Conservation (phyloP, 2,797 vertebrate genomes). For the Oryzias dopingdopingensis region DNA sequence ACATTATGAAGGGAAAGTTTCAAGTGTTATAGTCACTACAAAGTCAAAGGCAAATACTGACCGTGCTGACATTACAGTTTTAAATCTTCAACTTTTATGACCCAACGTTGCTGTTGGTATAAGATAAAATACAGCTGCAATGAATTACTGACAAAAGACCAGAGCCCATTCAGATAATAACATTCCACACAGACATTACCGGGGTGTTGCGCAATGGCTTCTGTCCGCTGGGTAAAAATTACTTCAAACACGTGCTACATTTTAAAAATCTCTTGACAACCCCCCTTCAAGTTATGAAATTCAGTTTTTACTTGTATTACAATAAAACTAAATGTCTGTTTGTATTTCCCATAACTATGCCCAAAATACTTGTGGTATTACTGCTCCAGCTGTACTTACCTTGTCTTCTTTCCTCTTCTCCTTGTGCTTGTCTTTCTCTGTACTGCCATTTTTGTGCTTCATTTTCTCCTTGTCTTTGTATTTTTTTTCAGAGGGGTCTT, state of each 20-base stretch:
- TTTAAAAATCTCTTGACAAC: too few species aligned
- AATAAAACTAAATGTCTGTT: too few species aligned
- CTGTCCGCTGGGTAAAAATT: background rate
- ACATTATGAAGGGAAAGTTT: background rate
- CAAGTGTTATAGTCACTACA: background rate
- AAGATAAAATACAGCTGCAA: background rate
- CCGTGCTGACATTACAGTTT: background rate
- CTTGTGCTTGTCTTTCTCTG: slow-evolving; percentile 88
- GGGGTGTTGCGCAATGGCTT: background rate
- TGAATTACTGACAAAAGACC: background rate
- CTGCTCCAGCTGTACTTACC: slow-evolving; percentile 65
- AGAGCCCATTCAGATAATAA: background rate
- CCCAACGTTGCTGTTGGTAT: background rate
- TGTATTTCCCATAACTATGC: too few species aligned
- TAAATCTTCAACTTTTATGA: background rate
- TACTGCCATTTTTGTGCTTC: slow-evolving; percentile 85
- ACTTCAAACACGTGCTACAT: too few species aligned
- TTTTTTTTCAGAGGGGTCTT: slow-evolving; percentile 92
- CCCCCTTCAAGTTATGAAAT: too few species aligned
- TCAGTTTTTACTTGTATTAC: too few species aligned
- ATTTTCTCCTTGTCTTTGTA: slow-evolving; percentile 91
- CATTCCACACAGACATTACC: background rate
- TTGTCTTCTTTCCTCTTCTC: slow-evolving; percentile 93
- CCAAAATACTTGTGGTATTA: background rate
- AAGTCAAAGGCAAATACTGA: background rate